Evolutionary conservation across 2,888 invertebrate genomes (phyloP), one percentile per base, ranked within the genome.

Genomic region (Rugalucina vietnamica): DNA sequence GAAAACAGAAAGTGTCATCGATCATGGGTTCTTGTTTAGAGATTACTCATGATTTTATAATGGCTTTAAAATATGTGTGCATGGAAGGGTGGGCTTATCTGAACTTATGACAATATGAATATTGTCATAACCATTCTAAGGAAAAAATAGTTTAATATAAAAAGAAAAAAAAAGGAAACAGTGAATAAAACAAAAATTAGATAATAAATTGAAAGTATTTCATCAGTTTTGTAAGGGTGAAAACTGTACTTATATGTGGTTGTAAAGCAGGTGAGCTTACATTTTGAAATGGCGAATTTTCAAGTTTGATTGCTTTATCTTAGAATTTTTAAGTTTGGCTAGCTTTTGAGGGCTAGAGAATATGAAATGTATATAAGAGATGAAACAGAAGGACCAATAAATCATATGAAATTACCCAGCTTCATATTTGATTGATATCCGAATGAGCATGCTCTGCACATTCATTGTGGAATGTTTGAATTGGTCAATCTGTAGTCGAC

Each of bases 371-470:
- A 65, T 65, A 21, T 1, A 65, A 34, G 65, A 18, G 10, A 12
- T 43, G 18, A 24, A 65, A 32, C 65, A 34, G 65, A 65, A 65
- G 65, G 65, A 65, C 65, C 65, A 65, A 65, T 65, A 65, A 65
- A 65, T 65, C 34, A 10, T 65, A 34, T 32, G 34, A 65, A 65
- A 65, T 3, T 14, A 65, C 34, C 32, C 18, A 65, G 3, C 65
- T 65, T 65, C 21, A 12, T 29, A 29, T 29, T 32, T 65, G 34
- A 65, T 65, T 65, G 12, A 65, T 27, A 2, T 65, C 65, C 65
- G 65, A 34, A 65, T 65, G 65, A 65, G 65, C 65, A 65, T 65
- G 65, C 21, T 34, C 34, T 27, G 8, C 5, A 2, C 2, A 32
- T 34, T 29, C 65, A 18, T 65, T 65, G 65, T 65, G 65, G 65